These are phyloP conservation scores for Drosophila birchii DNA, from an alignment of 2,888 invertebrate genomes.

Conservation along the genomic window DNA sequence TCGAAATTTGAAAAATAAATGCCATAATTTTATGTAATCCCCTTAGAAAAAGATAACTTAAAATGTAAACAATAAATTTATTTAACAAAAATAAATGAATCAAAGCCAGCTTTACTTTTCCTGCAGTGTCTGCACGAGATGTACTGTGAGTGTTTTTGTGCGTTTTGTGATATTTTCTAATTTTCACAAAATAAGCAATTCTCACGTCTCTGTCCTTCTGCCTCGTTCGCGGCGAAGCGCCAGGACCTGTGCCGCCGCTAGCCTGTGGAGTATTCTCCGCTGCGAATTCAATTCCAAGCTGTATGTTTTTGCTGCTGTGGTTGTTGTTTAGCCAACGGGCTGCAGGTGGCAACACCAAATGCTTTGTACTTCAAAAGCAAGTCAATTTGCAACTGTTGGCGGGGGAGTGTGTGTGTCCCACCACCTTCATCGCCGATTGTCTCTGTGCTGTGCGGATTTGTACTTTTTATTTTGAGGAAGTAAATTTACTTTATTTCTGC, in stretches of 20 bases:
- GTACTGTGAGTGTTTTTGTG: constrained; percentile 35
- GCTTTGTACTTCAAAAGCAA: constrained; percentile 77
- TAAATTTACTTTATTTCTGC: constrained; percentile 66
- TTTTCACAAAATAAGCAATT: constrained; percentile 76
- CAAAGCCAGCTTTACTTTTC: not conserved
- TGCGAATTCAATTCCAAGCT: constrained; percentile 66
- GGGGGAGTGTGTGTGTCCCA: constrained; percentile 21
- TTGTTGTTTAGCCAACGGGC: constrained; percentile 71
- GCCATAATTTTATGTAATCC: too few species aligned
- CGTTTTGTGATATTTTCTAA: constrained; percentile 71
- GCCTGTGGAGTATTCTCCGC: constrained; percentile 52
- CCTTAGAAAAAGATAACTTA: too few species aligned
- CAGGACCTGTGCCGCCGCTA: constrained; percentile 39
- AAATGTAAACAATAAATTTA: too few species aligned
- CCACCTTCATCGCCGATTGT: constrained; percentile 12
- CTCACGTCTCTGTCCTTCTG: constrained; percentile 67
- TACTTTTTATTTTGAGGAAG: constrained; percentile 18
- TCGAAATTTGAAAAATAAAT: too few species aligned
- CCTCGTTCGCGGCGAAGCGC: constrained; percentile 18
- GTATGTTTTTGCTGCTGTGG: constrained; percentile 7
- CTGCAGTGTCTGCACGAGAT: not conserved
- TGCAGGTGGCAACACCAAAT: constrained; percentile 56
- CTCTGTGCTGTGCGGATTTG: constrained; percentile 31
- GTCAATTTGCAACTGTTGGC: constrained; percentile 56
- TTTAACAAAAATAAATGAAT: too few species aligned